Evolutionary conservation across 2,113 vertebrate genomes (phyloP).

Genomic region (Haplochromis vanheusdeni): DNA sequence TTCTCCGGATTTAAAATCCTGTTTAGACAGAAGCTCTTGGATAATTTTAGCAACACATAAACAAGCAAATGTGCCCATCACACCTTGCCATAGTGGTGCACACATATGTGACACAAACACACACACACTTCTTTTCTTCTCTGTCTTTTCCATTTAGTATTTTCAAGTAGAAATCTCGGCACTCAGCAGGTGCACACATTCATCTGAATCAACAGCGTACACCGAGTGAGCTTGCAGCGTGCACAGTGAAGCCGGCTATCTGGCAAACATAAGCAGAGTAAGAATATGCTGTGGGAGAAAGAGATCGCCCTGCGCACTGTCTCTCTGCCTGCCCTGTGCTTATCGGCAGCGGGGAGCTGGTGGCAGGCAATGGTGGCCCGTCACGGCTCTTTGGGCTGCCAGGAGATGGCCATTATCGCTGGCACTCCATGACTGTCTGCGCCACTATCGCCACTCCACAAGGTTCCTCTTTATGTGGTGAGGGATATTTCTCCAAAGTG

Average conservation of each 20-base stretch:
- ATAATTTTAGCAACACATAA: background rate
- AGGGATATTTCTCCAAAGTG: constrained; percentile 11
- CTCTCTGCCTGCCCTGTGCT: constrained; percentile 11
- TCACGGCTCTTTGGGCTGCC: constrained; percentile 54
- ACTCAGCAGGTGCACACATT: background rate
- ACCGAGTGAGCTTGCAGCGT: background rate
- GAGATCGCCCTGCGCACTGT: background rate
- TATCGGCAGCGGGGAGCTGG: constrained; percentile 42
- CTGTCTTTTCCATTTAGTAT: background rate
- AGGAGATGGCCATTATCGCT: constrained; percentile 57
- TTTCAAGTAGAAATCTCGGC: background rate
- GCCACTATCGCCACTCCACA: constrained; percentile 47
- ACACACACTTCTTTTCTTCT: background rate
- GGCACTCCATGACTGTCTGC: constrained; percentile 40
- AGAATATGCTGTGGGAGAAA: constrained; percentile 12
- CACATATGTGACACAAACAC: background rate
- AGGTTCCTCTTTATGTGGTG: constrained; percentile 38
- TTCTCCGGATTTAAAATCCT: background rate
- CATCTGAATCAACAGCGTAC: background rate
- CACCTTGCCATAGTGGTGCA: background rate
- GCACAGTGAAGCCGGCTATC: background rate
- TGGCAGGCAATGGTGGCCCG: constrained; percentile 26
- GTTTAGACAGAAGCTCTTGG: background rate
- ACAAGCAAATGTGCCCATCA: background rate
- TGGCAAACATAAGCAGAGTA: background rate